A percentile compares a stretch with the other conserved stretches of the same genome.
phyloP scores from a whole-genome alignment of 2,888 invertebrate species.

The Amphiduros pacificus region DNA sequence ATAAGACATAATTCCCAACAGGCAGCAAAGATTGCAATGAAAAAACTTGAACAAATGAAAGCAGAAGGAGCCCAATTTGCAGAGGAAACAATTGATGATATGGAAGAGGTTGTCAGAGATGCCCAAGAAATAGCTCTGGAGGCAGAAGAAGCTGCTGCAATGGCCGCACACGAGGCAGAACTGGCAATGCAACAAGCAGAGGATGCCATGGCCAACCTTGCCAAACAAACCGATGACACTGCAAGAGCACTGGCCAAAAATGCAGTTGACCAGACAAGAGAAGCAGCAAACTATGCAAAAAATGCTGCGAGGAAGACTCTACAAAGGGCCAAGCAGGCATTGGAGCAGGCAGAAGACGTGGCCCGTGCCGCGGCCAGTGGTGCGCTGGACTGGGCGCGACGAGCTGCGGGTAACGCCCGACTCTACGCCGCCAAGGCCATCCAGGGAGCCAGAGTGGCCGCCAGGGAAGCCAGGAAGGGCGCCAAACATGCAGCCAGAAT shows the following conservation, averaged over 20 bases:
- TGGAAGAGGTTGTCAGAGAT: too few relatives aligned
- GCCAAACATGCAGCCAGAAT: neutral
- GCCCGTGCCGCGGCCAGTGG: neutral
- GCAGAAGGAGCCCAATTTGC: too few relatives aligned
- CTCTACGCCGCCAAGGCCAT: constrained; percentile 3
- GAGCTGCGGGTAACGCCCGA: neutral
- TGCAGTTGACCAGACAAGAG: neutral
- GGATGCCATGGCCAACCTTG: too few relatives aligned
- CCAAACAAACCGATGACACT: too few relatives aligned
- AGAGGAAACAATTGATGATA: too few relatives aligned
- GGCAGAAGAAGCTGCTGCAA: neutral
- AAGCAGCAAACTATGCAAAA: neutral
- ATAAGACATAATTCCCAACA: too few relatives aligned
- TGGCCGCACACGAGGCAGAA: neutral
- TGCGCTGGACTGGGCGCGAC: neutral
- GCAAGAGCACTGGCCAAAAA: neutral
- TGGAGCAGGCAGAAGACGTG: constrained; percentile 1
- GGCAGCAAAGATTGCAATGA: too few relatives aligned
- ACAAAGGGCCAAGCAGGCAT: neutral
- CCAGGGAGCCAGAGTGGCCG: neutral
- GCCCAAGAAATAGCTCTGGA: neutral
- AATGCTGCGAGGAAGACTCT: neutral
- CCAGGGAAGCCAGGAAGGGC: neutral
- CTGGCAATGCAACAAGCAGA: neutral
- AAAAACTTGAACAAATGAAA: too few relatives aligned